Evolutionary conservation across 1,140 invertebrate species (phyloP).

Genomic region (Sweltsa coloradensis): DNA sequence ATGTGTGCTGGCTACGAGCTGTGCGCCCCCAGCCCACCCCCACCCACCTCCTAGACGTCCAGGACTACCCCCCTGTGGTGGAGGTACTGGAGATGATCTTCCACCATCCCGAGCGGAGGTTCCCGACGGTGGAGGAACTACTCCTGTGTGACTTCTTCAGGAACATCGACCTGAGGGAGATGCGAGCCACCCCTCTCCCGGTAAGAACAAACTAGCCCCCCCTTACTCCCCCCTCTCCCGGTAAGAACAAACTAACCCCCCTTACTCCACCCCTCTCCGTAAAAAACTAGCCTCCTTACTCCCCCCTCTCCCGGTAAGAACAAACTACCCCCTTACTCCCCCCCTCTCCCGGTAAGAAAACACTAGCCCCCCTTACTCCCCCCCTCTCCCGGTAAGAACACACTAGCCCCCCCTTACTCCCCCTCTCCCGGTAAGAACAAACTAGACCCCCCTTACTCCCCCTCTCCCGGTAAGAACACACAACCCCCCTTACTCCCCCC

Average conservation of each 20-base stretch:
- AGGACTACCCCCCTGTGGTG: conserved; percentile 54
- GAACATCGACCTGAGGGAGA: conserved; percentile 75
- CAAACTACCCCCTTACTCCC: too few species aligned
- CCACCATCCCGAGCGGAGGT: conserved; percentile 44
- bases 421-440: too few species aligned
- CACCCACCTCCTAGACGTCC: conserved; percentile 54
- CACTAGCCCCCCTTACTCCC: too few species aligned
- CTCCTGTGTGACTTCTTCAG: conserved; percentile 70
- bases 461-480: too few species aligned
- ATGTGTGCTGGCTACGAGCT: conserved; percentile 80
- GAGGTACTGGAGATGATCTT: conserved; percentile 75
- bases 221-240: too few species aligned
- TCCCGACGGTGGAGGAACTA: conserved; percentile 64
- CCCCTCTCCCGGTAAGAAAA: too few species aligned
- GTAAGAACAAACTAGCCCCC: conserved; percentile 23
- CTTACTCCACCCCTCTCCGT: too few species aligned
- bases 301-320: too few species aligned
- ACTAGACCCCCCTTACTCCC: too few species aligned
- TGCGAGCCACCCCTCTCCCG: conserved; percentile 47
- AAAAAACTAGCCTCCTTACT: too few species aligned
- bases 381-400: conserved; percentile 36
- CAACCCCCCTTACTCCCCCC: too few species aligned
- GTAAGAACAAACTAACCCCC: too few species aligned
- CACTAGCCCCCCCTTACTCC: not conserved
- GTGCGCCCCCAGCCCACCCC: conserved; percentile 53